Base-by-base conservation (phyloP, 2,797 vertebrate species). In the Rhynchonycteris naso region DNA sequence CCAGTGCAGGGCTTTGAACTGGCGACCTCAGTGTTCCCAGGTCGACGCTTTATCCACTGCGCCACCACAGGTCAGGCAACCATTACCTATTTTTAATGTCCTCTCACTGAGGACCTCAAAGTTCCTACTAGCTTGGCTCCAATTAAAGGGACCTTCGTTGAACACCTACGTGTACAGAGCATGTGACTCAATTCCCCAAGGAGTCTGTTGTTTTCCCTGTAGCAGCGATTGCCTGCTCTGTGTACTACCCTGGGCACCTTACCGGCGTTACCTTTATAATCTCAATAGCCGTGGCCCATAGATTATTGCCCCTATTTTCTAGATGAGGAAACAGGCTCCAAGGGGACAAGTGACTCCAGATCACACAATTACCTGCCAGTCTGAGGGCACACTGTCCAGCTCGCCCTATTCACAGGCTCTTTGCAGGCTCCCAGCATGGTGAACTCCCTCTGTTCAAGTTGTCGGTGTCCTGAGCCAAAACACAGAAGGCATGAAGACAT, bases 401-500 rank as follows among this genome's bases (percentile, higher is more conserved):
- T 58, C 1, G 0, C 30, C 5, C 50, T 26, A 8, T n/a, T 22
- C 19, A 1, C 19, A 52, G 78, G 61, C 24, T 47, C 66, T 18
- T 4, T 1, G 2, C 7, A 2, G 50, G 15, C 24, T 43, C 28
- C 58, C 65, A 56, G 61, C 43, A 7, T 26, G 0, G 18, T 5
- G 58, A 69, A 43, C 68, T 54, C 47, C 0, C 65, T 35, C 63
- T 1, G 3, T 47, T 21, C 24, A 12, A 76, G 43, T 47, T 28
- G 30, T 12, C 5, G 0, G 16, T 5, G 30, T 24, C 66, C 59
- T 33, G 22, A 61, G 47, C 76, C 22, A 1, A 16, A 19, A 35
- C 56, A 30, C 72, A 33, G 90, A 69, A 65, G 71, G 52, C 87
- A 93, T 19, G 61, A 88, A 95, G 93, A 92, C 56, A 13, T 80